Evolutionary conservation across 1,140 invertebrate genomes (phyloP).

Genomic region (Hydropsyche tenuis): DNA sequence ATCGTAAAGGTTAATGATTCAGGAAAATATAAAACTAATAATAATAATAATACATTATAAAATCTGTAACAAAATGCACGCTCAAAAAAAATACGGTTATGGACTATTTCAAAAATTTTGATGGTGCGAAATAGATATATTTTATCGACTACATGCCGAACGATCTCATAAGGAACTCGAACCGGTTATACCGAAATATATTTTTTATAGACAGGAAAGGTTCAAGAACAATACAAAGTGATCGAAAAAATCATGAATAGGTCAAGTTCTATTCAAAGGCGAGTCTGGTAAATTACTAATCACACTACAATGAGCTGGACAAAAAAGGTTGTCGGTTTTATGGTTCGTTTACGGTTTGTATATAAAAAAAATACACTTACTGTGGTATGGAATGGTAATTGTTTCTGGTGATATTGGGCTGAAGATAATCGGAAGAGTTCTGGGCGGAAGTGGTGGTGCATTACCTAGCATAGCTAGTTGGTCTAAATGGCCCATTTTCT

Average conservation of each 20-base stretch:
- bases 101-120: background rate
- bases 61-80: background rate
- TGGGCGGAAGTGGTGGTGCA: slow-evolving; percentile 44
- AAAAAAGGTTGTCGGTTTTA: too few relatives aligned
- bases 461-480: slow-evolving; percentile 34
- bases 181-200: background rate
- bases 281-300: too few relatives aligned
- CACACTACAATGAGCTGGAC: too few relatives aligned
- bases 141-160: slow-evolving; percentile 11
- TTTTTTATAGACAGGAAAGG: slow-evolving; percentile 10
- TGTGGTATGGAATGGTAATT: slow-evolving; percentile 38
- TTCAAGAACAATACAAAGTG: background rate
- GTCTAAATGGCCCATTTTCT: slow-evolving; percentile 48
- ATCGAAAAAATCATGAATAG: background rate
- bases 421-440: slow-evolving; percentile 40
- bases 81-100: background rate
- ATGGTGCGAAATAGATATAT: slow-evolving; percentile 8
- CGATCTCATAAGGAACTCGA: slow-evolving; percentile 2
- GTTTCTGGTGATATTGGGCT: slow-evolving; percentile 43
- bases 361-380: slow-evolving; percentile 42
- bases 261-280: background rate
- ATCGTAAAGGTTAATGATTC: too few relatives aligned
- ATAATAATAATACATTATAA: too few relatives aligned
- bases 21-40: too few relatives aligned
- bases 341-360: too few relatives aligned